These are phyloP conservation scores for Polydrusus cervinus DNA, from an alignment of 2,888 invertebrate genomes.

Conservation along the genomic window DNA sequence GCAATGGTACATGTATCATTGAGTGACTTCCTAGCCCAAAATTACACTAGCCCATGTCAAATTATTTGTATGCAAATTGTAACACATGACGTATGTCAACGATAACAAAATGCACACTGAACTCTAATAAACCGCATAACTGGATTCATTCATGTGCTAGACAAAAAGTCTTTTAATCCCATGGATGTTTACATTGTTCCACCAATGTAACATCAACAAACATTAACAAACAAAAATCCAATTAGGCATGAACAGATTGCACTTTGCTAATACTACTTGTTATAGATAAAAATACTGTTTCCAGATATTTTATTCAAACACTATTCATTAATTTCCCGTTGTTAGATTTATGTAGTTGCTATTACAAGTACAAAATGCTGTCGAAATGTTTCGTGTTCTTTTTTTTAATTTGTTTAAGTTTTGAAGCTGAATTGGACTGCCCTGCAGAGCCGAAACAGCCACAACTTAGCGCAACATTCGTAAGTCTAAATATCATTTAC, in stretches of 20 bases:
- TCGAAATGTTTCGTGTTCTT: conserved; percentile 11
- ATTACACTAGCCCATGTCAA: no score
- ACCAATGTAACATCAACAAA: conserved; percentile 27
- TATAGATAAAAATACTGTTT: conserved; percentile 27
- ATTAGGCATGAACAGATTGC: conserved; percentile 40
- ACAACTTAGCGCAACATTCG: conserved; percentile 43
- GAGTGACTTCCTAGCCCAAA: no score
- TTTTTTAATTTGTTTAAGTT: conserved; percentile 17
- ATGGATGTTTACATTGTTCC: conserved; percentile 9
- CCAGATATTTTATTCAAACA: conserved; percentile 10
- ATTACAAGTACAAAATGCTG: background rate
- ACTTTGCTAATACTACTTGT: conserved; percentile 36
- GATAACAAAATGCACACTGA: no score
- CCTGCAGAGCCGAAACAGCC: conserved; percentile 10
- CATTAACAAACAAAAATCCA: conserved; percentile 29
- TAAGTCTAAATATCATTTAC: conserved; percentile 37
- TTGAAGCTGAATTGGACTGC: background rate
- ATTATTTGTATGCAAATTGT: no score
- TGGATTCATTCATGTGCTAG: no score
- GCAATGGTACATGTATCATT: no score
- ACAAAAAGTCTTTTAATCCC: background rate
- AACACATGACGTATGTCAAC: no score
- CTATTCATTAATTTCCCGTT: conserved; percentile 1
- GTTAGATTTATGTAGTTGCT: conserved; percentile 3
- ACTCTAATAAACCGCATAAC: background rate